Evolutionary conservation across 2,888 invertebrate species (phyloP).

Genomic region (Campopleginae sp.): DNA sequence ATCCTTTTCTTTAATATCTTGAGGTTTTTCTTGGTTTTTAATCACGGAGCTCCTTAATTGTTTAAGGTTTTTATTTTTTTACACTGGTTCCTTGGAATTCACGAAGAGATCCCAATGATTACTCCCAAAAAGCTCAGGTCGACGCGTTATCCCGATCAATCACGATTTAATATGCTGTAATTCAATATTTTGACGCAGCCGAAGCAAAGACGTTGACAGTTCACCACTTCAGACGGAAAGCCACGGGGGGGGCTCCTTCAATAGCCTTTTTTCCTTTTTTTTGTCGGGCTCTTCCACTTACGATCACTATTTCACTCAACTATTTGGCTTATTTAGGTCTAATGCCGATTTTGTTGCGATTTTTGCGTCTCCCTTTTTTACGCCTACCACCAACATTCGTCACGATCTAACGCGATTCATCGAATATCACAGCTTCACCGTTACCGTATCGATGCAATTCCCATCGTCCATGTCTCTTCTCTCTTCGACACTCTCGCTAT

Average conservation of each 20-base stretch:
- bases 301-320: constrained; percentile 38
- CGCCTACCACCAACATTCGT: constrained; percentile 47
- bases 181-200: constrained; percentile 73
- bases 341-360: constrained; percentile 12
- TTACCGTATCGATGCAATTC: constrained; percentile 72
- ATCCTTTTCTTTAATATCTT: neutral
- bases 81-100: neutral
- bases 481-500: constrained; percentile 69
- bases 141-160: constrained; percentile 46
- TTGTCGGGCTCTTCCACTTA: constrained; percentile 8
- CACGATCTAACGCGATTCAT: constrained; percentile 70
- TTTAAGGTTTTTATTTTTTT: neutral
- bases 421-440: constrained; percentile 71
- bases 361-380: constrained; percentile 6
- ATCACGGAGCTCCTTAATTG: neutral
- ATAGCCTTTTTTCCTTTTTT: constrained; percentile 18
- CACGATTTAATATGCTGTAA: constrained; percentile 30
- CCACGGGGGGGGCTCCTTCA: constrained; percentile 34
- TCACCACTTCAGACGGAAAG: constrained; percentile 75
- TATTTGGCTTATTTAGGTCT: constrained; percentile 15
- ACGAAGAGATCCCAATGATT: constrained; percentile 50
- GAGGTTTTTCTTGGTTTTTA: neutral
- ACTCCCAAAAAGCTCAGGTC: constrained; percentile 54
- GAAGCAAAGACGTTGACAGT: constrained; percentile 78
- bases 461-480: constrained; percentile 67